Conservation (phyloP, 2,888 invertebrate genomes). For the Julus scandinavius region DNA sequence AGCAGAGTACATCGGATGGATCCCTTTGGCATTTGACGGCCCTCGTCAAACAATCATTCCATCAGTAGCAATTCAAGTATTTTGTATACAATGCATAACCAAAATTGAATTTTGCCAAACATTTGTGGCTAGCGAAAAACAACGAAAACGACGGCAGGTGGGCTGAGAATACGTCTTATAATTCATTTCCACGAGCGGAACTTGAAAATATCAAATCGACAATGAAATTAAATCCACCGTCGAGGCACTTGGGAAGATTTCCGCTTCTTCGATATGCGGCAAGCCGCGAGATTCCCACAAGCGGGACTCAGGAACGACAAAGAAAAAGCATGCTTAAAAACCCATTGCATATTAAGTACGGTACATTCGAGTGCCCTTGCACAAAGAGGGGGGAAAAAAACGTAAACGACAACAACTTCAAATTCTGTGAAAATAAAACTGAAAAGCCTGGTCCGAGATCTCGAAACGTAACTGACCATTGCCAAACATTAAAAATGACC, state of each 20-base stretch:
- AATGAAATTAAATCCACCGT: not conserved
- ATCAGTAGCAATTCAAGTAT: not conserved
- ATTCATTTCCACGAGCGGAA: not conserved
- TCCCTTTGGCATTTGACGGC: not conserved
- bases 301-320: not conserved
- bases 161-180: not conserved
- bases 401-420: not conserved
- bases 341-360: slow-evolving; percentile 38
- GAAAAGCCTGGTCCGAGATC: not conserved
- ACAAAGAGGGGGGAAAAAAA: not conserved
- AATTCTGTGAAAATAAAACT: not conserved
- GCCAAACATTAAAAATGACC: not conserved
- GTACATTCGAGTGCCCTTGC: slow-evolving; percentile 21
- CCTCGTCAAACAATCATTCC: not conserved
- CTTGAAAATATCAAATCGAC: not conserved
- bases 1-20: no score
- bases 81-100: not conserved
- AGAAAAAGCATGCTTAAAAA: not conserved
- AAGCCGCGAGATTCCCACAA: slow-evolving; percentile 1
- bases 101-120: not conserved
- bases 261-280: not conserved
- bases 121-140: not conserved
- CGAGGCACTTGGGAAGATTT: slow-evolving; percentile 38
- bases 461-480: not conserved
- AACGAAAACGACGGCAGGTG: not conserved